Base-by-base conservation (phyloP, 2,888 invertebrate species). In the Prionchulus punctatus region DNA sequence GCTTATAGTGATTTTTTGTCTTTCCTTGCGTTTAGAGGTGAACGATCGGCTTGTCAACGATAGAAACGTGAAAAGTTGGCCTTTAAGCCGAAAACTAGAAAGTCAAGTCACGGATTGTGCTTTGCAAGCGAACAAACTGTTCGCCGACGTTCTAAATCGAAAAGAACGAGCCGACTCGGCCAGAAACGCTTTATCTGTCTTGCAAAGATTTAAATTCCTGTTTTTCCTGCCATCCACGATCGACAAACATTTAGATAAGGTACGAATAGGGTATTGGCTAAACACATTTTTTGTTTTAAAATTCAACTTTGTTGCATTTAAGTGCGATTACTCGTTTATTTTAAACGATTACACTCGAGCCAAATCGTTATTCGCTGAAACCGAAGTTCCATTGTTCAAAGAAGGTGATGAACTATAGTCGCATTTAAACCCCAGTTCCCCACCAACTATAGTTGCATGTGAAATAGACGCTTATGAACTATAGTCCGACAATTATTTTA, bases 281-380 rank as follows among this genome's bases (percentile, higher is more conserved):
- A 18, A 15, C 26, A n/a, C n/a, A n/a, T n/a, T n/a, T n/a, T n/a
- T n/a, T n/a, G n/a, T n/a, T 18, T 48, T 36, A 36, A 36, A 36
- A 36, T 7, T 36, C 36, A n/a, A n/a, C n/a, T n/a, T n/a, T n/a
- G n/a, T n/a, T 26, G 50, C 51, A 43, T 64, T 63, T 25, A 58
- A 75, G 67, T 90, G 89, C 53, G 94, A 98, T 70, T 98, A 90
- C 71, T 92, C 96, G 71, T 80, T 91, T 53, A 90, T 98, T 26
- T 89, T 98, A 58, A 98, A 92, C 70, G 98, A 98, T 72, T 98
- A 94, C 71, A 85, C 88, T 1, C 79, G 96, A 64, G 96, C 91
- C 2, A 91, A 89, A 72, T 89, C 92, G 69, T 77, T 96, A 28
- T 96, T 94, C 76, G 86, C 87, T 58, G 89, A 87, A 72, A 89